Evolutionary conservation across 2,888 invertebrate species (phyloP).

Genomic region (Silvanus unidentatus): DNA sequence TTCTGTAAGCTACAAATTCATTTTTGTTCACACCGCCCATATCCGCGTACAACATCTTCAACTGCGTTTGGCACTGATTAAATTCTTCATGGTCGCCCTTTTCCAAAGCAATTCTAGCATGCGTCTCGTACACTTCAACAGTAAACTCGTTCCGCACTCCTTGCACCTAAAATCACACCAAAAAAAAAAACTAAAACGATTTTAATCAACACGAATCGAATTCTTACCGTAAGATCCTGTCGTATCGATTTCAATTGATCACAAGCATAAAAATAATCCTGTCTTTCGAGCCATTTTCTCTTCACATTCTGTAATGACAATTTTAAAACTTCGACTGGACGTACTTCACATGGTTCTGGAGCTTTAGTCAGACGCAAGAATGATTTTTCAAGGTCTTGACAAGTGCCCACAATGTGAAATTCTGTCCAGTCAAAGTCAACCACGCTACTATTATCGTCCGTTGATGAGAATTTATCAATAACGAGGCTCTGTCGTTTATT

Average conservation of each 20-base stretch:
- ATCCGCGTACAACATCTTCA: slow-evolving; percentile 89
- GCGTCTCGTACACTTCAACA: slow-evolving; percentile 97
- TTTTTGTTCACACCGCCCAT: slow-evolving; percentile 66
- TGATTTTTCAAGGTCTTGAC: slow-evolving; percentile 90
- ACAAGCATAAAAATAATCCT: slow-evolving; percentile 95
- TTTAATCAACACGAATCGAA: not conserved
- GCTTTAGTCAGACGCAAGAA: slow-evolving; percentile 95
- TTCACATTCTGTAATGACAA: slow-evolving; percentile 87
- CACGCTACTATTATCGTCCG: slow-evolving; percentile 49
- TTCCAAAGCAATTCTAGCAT: slow-evolving; percentile 95
- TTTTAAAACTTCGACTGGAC: slow-evolving; percentile 81
- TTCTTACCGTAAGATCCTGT: slow-evolving; percentile 92
- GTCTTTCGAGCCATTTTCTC: slow-evolving; percentile 80
- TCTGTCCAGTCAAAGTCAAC: slow-evolving; percentile 78
- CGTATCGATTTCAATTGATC: slow-evolving; percentile 98
- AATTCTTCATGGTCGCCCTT: slow-evolving; percentile 98
- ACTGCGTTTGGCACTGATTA: slow-evolving; percentile 98
- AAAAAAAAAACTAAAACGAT: not conserved
- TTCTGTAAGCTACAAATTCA: slow-evolving; percentile 95
- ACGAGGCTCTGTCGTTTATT: slow-evolving; percentile 17
- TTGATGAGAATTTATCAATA: slow-evolving; percentile 27
- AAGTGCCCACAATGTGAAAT: slow-evolving; percentile 90
- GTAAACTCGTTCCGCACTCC: slow-evolving; percentile 90
- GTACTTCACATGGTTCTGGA: slow-evolving; percentile 84
- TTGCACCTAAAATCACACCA: slow-evolving; percentile 67